A percentile compares a stretch with the other conserved stretches of the same genome.
These are phyloP conservation scores for Apteryx mantelli DNA, from an alignment of 2,113 vertebrate species.

Conservation along the genomic window DNA sequence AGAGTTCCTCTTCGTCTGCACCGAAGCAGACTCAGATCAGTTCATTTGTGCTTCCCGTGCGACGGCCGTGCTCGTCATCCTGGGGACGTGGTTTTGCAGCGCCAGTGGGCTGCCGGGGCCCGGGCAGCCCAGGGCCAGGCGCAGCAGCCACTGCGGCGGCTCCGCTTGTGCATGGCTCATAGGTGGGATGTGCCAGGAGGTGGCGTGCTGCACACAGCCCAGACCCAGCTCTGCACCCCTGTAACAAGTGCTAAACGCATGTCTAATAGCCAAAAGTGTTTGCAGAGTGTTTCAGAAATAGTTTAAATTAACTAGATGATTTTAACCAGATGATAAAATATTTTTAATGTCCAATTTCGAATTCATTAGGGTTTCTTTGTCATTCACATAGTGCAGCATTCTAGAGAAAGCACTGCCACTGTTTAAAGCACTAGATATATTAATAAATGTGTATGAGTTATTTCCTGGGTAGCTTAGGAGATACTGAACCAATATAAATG, in stretches of 20 bases:
- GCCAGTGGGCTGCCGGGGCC: no score
- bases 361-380: not conserved
- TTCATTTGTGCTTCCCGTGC: not conserved
- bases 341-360: not conserved
- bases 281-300: not conserved
- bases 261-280: not conserved
- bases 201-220: not conserved
- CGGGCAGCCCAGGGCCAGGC: no score
- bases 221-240: not conserved
- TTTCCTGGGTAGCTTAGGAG: not conserved
- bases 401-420: not conserved
- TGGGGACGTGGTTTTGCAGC: no score
- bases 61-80: no score
- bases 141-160: not conserved
- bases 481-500: not conserved
- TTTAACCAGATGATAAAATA: not conserved
- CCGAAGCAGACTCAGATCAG: not conserved
- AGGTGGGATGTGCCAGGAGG: not conserved
- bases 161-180: not conserved
- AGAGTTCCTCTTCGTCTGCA: not conserved
- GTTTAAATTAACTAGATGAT: not conserved
- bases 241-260: not conserved
- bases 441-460: not conserved
- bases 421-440: not conserved
- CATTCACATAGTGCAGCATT: not conserved